Evolutionary conservation across 2,113 vertebrate genomes (phyloP), one percentile per base, ranked within the genome.

Genomic region (Puntigrus tetrazona): DNA sequence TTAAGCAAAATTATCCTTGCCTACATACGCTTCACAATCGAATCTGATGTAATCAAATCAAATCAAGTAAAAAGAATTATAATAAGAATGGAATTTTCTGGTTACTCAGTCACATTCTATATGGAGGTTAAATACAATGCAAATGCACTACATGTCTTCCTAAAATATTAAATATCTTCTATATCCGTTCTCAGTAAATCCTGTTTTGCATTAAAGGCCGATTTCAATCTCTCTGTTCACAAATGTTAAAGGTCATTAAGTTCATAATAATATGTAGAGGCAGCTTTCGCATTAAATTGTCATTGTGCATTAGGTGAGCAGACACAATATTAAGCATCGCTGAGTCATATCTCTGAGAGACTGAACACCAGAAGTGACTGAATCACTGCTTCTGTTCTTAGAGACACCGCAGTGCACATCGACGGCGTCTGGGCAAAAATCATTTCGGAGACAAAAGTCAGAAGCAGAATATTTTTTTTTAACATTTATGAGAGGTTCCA

Each of bases 301-400:
- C 31, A 57, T 25, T 31, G 38, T 25, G 52, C 55, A 57, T 38
- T 55, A 36, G 31, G 29, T 38, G 50, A 77, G 31, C 50, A 57
- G 75, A 77, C 50, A 36, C 3, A 4, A 7, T 57, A 36, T 57
- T 36, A 77, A 38, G 31, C 75, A 78, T 59, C 16, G 75, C 52
- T 78, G 75, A 78, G 52, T 59, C 75, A 78, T 38, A 57, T 7
- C 10, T 78, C 75, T 57, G 31, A 78, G 11, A 38, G 29, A 13
- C 11, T 57, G 22, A 78, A n/a, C 50, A 59, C 75, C 52, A 14
- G 14, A 22, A 25, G 38, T 38, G 75, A 59, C 52, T 78, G 50
- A 78, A 16, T 38, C 74, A 34, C 29, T 9, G 9, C 10, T 76
- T 22, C 73, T 55, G 9, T 20, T 52, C 18, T 20, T 8, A 36